phyloP scores from a whole-genome alignment of 2,113 vertebrate genomes.

The Sylvilagus bachmani region DNA sequence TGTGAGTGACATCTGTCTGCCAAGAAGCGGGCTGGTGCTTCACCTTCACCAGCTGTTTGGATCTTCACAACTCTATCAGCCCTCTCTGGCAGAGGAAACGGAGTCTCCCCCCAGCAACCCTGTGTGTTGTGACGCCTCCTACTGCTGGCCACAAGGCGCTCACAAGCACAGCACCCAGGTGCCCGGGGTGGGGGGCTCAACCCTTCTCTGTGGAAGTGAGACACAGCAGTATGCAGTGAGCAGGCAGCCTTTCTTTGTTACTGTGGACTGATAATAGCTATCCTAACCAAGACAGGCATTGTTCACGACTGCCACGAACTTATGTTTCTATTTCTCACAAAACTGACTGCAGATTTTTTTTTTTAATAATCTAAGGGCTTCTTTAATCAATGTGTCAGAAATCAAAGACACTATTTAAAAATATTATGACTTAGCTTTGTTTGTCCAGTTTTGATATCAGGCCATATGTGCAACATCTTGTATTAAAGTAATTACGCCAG shows the following conservation, averaged over 20 bases:
- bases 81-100: neutral
- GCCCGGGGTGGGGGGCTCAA: neutral
- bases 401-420: constrained; percentile 52
- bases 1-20: neutral
- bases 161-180: neutral
- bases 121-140: neutral
- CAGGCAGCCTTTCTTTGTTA: constrained; percentile 1
- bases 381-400: neutral
- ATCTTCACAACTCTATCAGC: neutral
- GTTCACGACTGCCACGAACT: constrained; percentile 24
- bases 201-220: neutral
- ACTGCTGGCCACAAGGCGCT: neutral
- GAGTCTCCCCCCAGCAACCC: neutral
- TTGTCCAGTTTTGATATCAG: neutral
- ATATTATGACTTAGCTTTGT: constrained; percentile 32
- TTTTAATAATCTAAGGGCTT: constrained; percentile 22
- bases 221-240: neutral
- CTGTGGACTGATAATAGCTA: neutral
- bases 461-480: neutral
- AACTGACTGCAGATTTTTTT: neutral
- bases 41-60: neutral
- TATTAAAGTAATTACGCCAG: constrained; percentile 20
- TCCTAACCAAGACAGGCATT: constrained; percentile 18
- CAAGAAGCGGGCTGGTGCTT: neutral
- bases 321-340: constrained; percentile 28